phyloP scores from a whole-genome alignment of 2,113 vertebrate genomes.

The Pomatostomus ruficeps region DNA sequence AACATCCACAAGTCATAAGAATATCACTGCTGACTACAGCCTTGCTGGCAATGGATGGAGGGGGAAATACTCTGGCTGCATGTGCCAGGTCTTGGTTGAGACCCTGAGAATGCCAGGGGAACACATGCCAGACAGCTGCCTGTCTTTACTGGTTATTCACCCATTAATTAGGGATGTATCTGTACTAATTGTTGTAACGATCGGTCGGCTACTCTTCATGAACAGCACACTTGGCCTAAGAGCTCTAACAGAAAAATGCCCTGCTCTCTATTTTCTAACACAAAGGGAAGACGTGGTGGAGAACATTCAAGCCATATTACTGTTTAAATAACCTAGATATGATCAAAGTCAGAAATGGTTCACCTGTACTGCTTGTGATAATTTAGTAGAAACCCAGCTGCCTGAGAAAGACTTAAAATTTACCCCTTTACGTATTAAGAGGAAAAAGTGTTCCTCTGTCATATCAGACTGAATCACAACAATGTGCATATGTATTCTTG shows the following conservation, averaged over 20 bases:
- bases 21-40: background rate
- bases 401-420: background rate
- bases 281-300: background rate
- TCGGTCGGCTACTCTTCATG: background rate
- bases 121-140: background rate
- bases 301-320: background rate
- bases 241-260: background rate
- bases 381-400: background rate
- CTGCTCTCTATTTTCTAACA: background rate
- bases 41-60: background rate
- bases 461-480: background rate
- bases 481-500: background rate
- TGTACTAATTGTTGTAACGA: background rate
- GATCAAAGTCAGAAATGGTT: background rate
- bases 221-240: background rate
- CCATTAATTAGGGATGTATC: background rate
- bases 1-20: background rate
- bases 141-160: background rate
- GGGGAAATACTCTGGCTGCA: background rate
- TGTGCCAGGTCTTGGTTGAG: background rate
- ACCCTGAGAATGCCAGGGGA: background rate
- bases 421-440: background rate
- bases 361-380: background rate
- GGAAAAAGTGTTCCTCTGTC: background rate
- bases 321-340: background rate